Conservation (phyloP, 2,888 invertebrate genomes). For the Seira sanloemensis region DNA sequence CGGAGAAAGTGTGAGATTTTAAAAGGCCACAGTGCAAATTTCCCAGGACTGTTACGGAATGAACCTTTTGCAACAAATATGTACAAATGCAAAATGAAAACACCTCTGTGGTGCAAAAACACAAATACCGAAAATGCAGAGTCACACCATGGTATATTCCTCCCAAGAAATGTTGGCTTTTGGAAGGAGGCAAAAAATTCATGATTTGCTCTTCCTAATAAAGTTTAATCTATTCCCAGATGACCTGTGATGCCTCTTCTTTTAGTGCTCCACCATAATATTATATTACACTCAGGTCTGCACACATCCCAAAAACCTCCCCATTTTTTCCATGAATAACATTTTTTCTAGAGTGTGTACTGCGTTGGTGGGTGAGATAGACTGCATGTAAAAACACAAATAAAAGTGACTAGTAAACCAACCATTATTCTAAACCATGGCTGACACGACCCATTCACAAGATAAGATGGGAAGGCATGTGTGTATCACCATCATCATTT, state of each 20-base stretch:
- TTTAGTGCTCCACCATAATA: conserved; percentile 18
- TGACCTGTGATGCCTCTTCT: conserved; percentile 49
- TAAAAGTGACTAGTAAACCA: conserved; percentile 49
- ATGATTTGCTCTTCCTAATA: conserved; percentile 58
- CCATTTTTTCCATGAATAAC: neutral
- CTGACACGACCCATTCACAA: conserved; percentile 58
- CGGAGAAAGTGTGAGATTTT: too few species aligned
- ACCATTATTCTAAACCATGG: conserved; percentile 30
- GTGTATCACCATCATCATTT: conserved; percentile 38
- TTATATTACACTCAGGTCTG: neutral
- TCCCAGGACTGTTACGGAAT: too few species aligned
- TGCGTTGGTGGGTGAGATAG: conserved; percentile 36
- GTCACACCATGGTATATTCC: neutral
- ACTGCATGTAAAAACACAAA: conserved; percentile 59
- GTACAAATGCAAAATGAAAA: neutral
- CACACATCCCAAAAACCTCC: neutral
- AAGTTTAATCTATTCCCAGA: conserved; percentile 65
- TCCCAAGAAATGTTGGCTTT: conserved; percentile 16
- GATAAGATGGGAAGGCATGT: conserved; percentile 50
- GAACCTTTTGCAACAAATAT: neutral
- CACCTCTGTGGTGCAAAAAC: neutral
- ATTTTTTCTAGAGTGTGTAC: too few species aligned
- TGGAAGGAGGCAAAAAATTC: conserved; percentile 42
- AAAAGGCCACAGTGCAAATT: too few species aligned
- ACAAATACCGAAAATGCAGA: neutral